These are phyloP conservation scores for Drosophila sp. DNA, from an alignment of 1,140 invertebrate species.

Conservation along the genomic window DNA sequence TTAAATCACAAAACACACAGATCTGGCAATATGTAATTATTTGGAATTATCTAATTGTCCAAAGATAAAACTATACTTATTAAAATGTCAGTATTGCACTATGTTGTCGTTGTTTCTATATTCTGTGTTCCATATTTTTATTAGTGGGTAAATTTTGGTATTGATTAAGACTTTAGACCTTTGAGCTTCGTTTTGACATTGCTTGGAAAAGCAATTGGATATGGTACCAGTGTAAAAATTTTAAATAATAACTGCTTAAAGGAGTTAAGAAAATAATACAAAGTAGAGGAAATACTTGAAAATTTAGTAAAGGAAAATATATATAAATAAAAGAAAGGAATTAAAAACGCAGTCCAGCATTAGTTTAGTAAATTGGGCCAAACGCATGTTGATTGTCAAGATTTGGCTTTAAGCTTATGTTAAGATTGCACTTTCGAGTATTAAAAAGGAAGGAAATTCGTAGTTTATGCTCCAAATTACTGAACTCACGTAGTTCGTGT, in stretches of 20 bases:
- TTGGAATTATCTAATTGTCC: too few species aligned
- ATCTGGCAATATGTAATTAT: too few species aligned
- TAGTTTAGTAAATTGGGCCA: conserved; percentile 30
- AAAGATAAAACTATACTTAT: too few species aligned
- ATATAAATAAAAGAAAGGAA: conserved; percentile 12
- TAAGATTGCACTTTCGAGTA: conserved; percentile 56
- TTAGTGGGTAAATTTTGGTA: too few species aligned
- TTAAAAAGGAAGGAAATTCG: conserved; percentile 60
- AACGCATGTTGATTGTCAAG: conserved; percentile 48
- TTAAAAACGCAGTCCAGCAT: conserved; percentile 11
- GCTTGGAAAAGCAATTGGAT: background rate
- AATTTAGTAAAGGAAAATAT: background rate
- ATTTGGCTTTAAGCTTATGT: conserved; percentile 45
- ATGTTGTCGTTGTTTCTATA: too few species aligned
- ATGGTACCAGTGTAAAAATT: background rate
- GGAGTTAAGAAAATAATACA: background rate
- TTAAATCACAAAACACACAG: too few species aligned
- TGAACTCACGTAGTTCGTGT: conserved; percentile 77
- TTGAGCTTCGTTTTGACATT: background rate
- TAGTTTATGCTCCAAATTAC: conserved; percentile 21
- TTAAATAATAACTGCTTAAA: background rate
- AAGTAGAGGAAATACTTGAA: background rate
- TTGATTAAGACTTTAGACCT: background rate
- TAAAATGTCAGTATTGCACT: too few species aligned
- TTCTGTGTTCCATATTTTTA: too few species aligned